Percentiles rank a stretch among this genome's conserved stretches.
Conservation (phyloP, 2,888 invertebrate species). For the Lumbricus terrestris region DNA sequence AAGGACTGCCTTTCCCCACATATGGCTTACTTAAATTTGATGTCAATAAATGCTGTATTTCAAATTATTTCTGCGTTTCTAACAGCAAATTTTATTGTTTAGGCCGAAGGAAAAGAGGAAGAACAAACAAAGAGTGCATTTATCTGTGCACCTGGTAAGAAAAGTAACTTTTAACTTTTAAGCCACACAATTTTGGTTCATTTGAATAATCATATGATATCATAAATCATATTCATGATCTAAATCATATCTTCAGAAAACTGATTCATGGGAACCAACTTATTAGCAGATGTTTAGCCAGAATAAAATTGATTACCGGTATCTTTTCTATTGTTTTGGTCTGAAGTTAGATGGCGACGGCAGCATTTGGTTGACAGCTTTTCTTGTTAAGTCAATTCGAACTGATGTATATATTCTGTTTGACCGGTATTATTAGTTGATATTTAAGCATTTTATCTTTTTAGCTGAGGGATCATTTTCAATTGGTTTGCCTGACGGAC, state of each 20-base stretch:
- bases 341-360: slow-evolving; percentile 40
- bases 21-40: neutral
- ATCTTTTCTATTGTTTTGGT: too few relatives aligned
- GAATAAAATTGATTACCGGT: too few relatives aligned
- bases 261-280: too few relatives aligned
- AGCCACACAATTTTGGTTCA: neutral
- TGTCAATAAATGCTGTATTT: neutral
- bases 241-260: too few relatives aligned
- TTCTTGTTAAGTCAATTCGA: too few relatives aligned
- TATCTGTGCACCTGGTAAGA: slow-evolving; percentile 64
- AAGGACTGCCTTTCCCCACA: neutral
- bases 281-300: too few relatives aligned
- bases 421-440: neutral
- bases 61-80: neutral
- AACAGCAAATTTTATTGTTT: slow-evolving; percentile 57
- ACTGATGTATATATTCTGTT: slow-evolving; percentile 15
- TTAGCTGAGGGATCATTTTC: neutral
- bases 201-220: too few relatives aligned
- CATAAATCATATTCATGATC: too few relatives aligned
- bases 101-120: slow-evolving; percentile 73
- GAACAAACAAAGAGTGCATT: slow-evolving; percentile 67
- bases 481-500: neutral
- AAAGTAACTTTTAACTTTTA: neutral
- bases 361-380: slow-evolving; percentile 69
- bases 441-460: neutral